A percentile compares a stretch with the other conserved stretches of the same genome.
Conservation (phyloP, 2,113 vertebrate species). For the Dascyllus trimaculatus region DNA sequence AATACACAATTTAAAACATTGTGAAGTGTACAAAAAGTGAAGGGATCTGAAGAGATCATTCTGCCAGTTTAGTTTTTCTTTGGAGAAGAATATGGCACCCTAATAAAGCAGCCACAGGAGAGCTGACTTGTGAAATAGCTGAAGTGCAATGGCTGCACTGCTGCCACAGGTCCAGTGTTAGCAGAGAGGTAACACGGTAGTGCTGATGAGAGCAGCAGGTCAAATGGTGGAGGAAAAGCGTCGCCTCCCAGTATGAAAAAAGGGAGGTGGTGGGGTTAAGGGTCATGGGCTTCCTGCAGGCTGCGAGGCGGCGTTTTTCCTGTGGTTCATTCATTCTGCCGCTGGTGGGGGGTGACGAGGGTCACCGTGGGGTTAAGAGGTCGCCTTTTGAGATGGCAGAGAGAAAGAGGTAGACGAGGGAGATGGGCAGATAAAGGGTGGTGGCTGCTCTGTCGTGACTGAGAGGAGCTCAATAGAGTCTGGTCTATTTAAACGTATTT, state of each 20-base stretch:
- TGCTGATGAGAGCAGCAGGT: conserved; percentile 12
- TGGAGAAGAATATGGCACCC: neutral
- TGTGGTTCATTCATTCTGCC: conserved; percentile 75
- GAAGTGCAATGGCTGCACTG: neutral
- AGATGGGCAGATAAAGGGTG: conserved; percentile 31
- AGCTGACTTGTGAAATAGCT: neutral
- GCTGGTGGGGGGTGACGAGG: conserved; percentile 58
- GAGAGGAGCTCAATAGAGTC: conserved; percentile 35
- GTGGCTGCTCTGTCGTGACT: conserved; percentile 20
- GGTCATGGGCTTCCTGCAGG: conserved; percentile 76
- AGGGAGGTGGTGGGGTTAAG: conserved; percentile 52
- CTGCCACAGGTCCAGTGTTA: neutral
- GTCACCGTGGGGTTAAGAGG: conserved; percentile 81
- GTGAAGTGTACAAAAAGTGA: no score
- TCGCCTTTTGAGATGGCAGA: conserved; percentile 77
- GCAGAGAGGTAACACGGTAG: conserved; percentile 17
- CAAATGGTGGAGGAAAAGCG: conserved; percentile 45
- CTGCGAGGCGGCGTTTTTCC: conserved; percentile 70
- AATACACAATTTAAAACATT: no score
- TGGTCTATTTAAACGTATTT: conserved; percentile 28
- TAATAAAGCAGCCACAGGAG: neutral
- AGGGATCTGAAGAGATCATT: no score
- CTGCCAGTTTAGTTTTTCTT: no score
- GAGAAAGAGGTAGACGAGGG: conserved; percentile 40
- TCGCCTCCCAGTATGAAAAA: conserved; percentile 24